A percentile compares a stretch with the other conserved stretches of the same genome.
Evolutionary conservation across 2,113 vertebrate species (phyloP).

Genomic region (Ardeotis arabs): DNA sequence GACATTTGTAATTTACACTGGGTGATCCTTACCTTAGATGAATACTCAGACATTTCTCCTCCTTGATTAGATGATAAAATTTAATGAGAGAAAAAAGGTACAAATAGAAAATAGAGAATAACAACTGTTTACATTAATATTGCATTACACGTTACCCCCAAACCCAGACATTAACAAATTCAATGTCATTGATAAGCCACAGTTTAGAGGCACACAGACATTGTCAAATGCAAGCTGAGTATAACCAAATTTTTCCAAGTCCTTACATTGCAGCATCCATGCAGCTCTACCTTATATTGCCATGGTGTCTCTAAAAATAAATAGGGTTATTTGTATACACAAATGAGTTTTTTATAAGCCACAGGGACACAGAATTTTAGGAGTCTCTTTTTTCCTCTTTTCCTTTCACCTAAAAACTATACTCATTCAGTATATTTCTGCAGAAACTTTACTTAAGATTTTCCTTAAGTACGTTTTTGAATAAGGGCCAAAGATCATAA

Average conservation of each 20-base stretch:
- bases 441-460: slow-evolving; percentile 16
- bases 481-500: slow-evolving; percentile 27
- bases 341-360: not conserved
- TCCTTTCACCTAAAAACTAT: not conserved
- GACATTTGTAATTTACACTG: not conserved
- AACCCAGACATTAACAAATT: not conserved
- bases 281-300: not conserved
- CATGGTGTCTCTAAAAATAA: not conserved
- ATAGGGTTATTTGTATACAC: not conserved
- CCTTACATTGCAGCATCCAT: not conserved
- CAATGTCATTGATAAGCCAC: not conserved
- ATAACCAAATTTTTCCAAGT: not conserved
- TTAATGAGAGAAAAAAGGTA: not conserved
- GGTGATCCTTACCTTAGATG: not conserved
- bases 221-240: not conserved
- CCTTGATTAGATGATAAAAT: not conserved
- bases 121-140: not conserved
- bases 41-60: not conserved
- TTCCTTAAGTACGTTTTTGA: slow-evolving; percentile 21
- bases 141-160: not conserved
- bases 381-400: not conserved
- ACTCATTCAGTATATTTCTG: not conserved
- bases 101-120: slow-evolving; percentile 13
- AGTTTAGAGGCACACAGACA: not conserved
- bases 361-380: not conserved